Percentiles rank a stretch among this genome's conserved stretches.
These are phyloP conservation scores for Tubiluchus corallicola DNA, from an alignment of 2,888 invertebrate species.

Conservation along the genomic window DNA sequence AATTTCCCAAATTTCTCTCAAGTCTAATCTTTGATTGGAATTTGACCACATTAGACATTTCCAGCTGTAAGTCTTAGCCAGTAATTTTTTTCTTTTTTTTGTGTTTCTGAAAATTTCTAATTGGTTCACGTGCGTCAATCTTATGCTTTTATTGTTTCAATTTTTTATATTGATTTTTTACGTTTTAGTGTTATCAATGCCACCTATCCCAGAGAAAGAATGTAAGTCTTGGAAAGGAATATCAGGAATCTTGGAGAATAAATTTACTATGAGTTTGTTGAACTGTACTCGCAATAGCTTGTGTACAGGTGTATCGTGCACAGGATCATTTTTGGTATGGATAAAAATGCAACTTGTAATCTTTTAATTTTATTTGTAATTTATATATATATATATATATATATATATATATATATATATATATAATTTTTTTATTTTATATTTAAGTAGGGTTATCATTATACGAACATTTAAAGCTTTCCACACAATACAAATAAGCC, in stretches of 20 bases:
- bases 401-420: neutral
- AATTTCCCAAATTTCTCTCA: too few relatives aligned
- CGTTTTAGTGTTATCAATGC: neutral
- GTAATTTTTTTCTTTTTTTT: neutral
- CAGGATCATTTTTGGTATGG: too few relatives aligned
- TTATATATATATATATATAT: neutral
- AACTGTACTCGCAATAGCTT: too few relatives aligned
- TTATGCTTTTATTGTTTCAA: neutral
- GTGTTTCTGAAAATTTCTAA: neutral
- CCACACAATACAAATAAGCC: too few relatives aligned
- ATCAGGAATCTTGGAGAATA: too few relatives aligned
- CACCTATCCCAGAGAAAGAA: too few relatives aligned
- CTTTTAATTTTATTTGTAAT: neutral
- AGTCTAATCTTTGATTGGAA: too few relatives aligned
- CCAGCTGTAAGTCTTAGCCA: too few relatives aligned
- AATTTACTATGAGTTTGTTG: too few relatives aligned
- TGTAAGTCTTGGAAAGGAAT: neutral
- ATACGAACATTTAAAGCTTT: too few relatives aligned
- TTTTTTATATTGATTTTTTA: neutral
- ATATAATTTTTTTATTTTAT: neutral
- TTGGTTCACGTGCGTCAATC: neutral
- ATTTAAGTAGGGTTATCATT: neutral
- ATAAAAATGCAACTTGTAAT: neutral
- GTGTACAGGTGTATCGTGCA: too few relatives aligned
- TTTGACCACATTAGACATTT: too few relatives aligned